Percentiles rank a stretch among this genome's conserved stretches.
Evolutionary conservation across 2,113 vertebrate genomes (phyloP).

Genomic region (Bambusicola thoracicus): DNA sequence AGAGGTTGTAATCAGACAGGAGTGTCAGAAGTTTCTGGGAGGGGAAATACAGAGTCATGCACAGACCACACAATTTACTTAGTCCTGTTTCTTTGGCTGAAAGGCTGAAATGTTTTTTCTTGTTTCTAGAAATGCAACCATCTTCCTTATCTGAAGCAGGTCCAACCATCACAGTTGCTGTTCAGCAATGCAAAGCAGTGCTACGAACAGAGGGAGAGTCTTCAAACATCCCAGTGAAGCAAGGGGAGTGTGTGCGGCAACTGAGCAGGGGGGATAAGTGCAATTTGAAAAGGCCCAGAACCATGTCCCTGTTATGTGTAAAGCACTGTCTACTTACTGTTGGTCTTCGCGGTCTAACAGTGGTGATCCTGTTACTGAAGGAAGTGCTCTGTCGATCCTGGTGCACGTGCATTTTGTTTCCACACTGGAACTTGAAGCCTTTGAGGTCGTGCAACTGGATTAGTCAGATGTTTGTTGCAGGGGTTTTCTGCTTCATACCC

Average conservation of each 20-base stretch:
- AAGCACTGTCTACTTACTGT: not conserved
- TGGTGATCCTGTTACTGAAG: not conserved
- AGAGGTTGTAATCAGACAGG: not conserved
- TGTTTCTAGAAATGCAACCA: not conserved
- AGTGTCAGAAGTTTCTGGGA: not conserved
- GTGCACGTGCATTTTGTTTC: not conserved
- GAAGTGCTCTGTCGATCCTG: not conserved
- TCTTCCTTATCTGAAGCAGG: not conserved
- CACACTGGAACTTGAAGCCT: not conserved
- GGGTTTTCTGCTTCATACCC: not conserved
- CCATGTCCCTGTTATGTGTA: not conserved
- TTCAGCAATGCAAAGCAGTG: not conserved
- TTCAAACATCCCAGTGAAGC: not conserved
- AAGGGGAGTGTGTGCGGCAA: not conserved
- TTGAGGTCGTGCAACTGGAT: not conserved
- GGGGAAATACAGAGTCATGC: not conserved
- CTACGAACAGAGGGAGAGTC: not conserved
- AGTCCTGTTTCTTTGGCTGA: not conserved
- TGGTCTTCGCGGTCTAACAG: not conserved
- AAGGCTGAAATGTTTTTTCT: not conserved
- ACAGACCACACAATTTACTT: not conserved
- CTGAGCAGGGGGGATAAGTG: too few species aligned
- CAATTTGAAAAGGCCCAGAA: not conserved
- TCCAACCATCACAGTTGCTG: not conserved
- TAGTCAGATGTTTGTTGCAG: not conserved